Evolutionary conservation across 2,888 invertebrate species (phyloP).

Genomic region (Athrips mouffetella): DNA sequence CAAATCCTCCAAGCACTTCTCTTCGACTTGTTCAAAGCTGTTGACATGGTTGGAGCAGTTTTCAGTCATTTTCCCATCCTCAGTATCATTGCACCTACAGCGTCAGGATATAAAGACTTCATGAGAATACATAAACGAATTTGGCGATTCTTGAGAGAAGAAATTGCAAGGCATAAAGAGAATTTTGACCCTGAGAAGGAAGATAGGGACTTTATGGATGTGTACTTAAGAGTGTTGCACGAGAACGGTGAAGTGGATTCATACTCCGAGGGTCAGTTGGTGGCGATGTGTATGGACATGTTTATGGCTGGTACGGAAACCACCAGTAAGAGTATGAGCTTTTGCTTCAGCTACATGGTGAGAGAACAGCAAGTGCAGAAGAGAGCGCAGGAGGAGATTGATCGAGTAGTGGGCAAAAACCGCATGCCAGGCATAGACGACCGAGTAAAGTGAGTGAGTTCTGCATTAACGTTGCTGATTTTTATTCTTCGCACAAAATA

Average conservation of each 20-base stretch:
- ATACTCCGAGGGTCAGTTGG: constrained; percentile 84
- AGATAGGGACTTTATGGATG: constrained; percentile 89
- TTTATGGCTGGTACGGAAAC: constrained; percentile 94
- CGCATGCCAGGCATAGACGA: constrained; percentile 84
- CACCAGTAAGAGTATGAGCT: constrained; percentile 87
- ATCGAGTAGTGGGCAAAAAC: constrained; percentile 83
- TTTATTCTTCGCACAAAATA: too few species aligned
- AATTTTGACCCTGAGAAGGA: constrained; percentile 77
- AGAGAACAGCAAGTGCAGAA: constrained; percentile 84
- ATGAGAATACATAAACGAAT: constrained; percentile 83
- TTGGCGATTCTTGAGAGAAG: constrained; percentile 85
- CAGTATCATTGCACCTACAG: constrained; percentile 83
- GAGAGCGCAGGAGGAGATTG: constrained; percentile 88
- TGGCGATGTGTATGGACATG: constrained; percentile 90
- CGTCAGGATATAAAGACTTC: constrained; percentile 87
- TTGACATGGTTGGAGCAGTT: constrained; percentile 89
- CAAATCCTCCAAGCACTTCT: constrained; percentile 82
- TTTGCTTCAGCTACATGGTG: constrained; percentile 86
- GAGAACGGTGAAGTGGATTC: constrained; percentile 76
- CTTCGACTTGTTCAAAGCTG: constrained; percentile 83
- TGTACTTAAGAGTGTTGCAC: constrained; percentile 83
- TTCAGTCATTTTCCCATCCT: constrained; percentile 90
- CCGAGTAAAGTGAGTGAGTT: constrained; percentile 78
- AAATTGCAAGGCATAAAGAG: constrained; percentile 84
- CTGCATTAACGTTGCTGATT: too few species aligned